phyloP scores from a whole-genome alignment of 2,113 vertebrate species.

The Glaucidium brasilianum region DNA sequence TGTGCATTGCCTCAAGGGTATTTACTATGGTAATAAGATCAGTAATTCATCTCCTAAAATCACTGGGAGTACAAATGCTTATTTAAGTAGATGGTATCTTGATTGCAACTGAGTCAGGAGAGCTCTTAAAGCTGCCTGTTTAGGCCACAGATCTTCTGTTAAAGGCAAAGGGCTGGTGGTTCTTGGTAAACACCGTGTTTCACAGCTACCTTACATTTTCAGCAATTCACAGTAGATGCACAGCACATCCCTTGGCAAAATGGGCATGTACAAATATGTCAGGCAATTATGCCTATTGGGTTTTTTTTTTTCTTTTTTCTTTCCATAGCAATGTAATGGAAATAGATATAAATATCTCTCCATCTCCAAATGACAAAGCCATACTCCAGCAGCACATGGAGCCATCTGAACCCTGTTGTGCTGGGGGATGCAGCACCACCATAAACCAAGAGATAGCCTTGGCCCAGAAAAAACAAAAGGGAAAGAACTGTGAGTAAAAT shows the following conservation, averaged over 20 bases:
- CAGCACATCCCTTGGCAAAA: not conserved
- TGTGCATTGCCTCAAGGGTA: slow-evolving; percentile 51
- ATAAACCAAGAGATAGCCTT: not conserved
- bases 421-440: not conserved
- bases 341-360: not conserved
- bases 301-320: not conserved
- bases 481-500: not conserved
- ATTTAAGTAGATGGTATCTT: slow-evolving; percentile 68
- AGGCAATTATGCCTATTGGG: not conserved
- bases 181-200: not conserved
- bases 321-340: not conserved
- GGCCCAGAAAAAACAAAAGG: not conserved
- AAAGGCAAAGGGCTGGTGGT: slow-evolving; percentile 21
- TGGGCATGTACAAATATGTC: not conserved
- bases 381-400: not conserved
- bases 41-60: slow-evolving; percentile 69
- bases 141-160: slow-evolving; percentile 37
- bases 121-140: slow-evolving; percentile 52
- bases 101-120: slow-evolving; percentile 60
- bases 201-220: slow-evolving; percentile 7
- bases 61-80: slow-evolving; percentile 61
- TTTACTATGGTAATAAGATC: slow-evolving; percentile 67
- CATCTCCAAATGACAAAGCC: not conserved
- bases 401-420: not conserved
- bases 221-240: not conserved